Conservation (phyloP, 2,888 invertebrate species). For the Nomada ferruginata region DNA sequence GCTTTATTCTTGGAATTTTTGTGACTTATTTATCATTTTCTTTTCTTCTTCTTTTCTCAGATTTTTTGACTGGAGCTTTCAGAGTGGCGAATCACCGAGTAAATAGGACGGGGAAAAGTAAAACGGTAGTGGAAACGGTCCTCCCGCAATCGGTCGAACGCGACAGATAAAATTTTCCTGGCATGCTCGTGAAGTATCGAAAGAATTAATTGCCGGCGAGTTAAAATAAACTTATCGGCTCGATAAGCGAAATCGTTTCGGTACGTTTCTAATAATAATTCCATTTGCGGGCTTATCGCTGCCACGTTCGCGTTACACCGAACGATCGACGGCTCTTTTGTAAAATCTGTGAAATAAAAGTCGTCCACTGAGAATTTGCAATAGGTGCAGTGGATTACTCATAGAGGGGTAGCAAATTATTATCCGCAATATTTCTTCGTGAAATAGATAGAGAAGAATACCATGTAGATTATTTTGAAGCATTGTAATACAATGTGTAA, state of each 20-base stretch:
- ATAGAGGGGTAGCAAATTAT: neutral
- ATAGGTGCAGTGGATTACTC: neutral
- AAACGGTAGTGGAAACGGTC: neutral
- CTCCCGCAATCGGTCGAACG: slow-evolving; percentile 16
- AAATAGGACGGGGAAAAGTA: neutral
- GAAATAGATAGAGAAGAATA: no score
- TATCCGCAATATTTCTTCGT: neutral
- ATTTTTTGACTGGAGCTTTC: no score
- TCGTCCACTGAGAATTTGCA: neutral
- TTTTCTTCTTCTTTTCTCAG: neutral
- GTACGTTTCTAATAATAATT: slow-evolving; percentile 46
- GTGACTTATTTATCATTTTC: neutral
- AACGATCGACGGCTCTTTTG: neutral
- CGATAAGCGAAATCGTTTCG: slow-evolving; percentile 39
- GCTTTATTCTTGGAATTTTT: slow-evolving; percentile 1
- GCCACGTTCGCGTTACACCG: slow-evolving; percentile 10
- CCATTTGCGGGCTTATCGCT: slow-evolving; percentile 40
- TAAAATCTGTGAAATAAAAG: neutral
- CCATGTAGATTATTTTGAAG: no score
- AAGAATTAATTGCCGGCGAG: slow-evolving; percentile 48
- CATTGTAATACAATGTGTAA: no score
- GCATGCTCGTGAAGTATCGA: slow-evolving; percentile 3
- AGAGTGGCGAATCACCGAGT: neutral
- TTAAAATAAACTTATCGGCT: slow-evolving; percentile 50
- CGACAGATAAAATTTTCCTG: slow-evolving; percentile 26